Evolutionary conservation across 2,888 invertebrate genomes (phyloP).

Genomic region (Heliothis peltigera): DNA sequence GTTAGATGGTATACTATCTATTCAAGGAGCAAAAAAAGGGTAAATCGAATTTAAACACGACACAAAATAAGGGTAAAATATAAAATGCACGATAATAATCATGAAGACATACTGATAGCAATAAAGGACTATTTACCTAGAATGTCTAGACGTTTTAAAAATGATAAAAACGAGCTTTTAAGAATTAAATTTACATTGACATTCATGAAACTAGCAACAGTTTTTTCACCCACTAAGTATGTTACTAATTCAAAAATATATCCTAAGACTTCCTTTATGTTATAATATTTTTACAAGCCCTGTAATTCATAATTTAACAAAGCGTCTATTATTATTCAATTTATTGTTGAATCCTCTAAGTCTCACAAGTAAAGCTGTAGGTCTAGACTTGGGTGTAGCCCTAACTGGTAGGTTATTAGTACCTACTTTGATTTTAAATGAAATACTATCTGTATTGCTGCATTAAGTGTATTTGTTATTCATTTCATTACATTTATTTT

Average conservation of each 20-base stretch:
- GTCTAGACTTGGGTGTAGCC: slow-evolving; percentile 28
- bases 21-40: slow-evolving; percentile 19
- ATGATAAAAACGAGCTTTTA: slow-evolving; percentile 17
- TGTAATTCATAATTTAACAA: slow-evolving; percentile 57
- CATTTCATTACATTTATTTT: background rate
- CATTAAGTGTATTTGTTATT: background rate
- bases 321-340: slow-evolving; percentile 52
- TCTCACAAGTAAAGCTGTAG: slow-evolving; percentile 4
- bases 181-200: slow-evolving; percentile 28
- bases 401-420: too few relatives aligned
- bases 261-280: slow-evolving; percentile 39
- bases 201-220: slow-evolving; percentile 13
- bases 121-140: slow-evolving; percentile 23
- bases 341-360: slow-evolving; percentile 13
- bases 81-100: slow-evolving; percentile 48
- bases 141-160: slow-evolving; percentile 44
- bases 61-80: slow-evolving; percentile 21
- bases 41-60: slow-evolving; percentile 46
- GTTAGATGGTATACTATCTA: slow-evolving; percentile 11
- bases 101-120: slow-evolving; percentile 29
- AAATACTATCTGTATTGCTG: background rate
- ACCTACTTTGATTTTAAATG: background rate
- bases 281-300: slow-evolving; percentile 54
- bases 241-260: slow-evolving; percentile 48
- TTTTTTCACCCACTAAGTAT: slow-evolving; percentile 4